Conservation (phyloP, 2,888 invertebrate species). For the Clistopyga incitator region DNA sequence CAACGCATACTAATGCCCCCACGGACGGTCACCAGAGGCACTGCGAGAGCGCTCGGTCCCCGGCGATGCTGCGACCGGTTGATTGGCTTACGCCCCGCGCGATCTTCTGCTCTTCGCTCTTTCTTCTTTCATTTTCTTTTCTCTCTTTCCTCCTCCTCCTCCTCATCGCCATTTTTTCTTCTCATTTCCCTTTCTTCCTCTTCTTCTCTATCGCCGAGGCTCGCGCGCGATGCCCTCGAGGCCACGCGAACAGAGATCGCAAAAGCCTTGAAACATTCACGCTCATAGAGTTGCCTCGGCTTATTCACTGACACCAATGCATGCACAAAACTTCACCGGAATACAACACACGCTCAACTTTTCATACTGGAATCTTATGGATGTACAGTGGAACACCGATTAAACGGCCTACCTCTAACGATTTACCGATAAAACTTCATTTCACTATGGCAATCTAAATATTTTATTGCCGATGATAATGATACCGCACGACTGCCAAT, state of each 20-base stretch:
- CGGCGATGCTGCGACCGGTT: conserved; percentile 67
- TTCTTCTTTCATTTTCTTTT: conserved; percentile 45
- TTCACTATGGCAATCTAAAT: too few species aligned
- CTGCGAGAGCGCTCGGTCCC: conserved; percentile 42
- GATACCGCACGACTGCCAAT: too few species aligned
- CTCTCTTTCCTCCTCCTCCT: conserved; percentile 22
- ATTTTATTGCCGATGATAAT: too few species aligned
- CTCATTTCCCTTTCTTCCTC: conserved; percentile 34
- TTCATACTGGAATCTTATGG: neutral
- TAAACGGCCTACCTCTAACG: too few species aligned
- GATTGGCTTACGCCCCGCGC: conserved; percentile 68
- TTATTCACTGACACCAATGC: conserved; percentile 40
- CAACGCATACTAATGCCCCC: conserved; percentile 68
- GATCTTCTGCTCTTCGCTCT: conserved; percentile 53
- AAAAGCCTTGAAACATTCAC: conserved; percentile 58
- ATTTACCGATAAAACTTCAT: too few species aligned
- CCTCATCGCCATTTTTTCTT: conserved; percentile 36
- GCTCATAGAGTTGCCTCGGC: conserved; percentile 44
- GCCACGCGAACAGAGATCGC: conserved; percentile 57
- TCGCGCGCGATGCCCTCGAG: conserved; percentile 55
- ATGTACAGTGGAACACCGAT: neutral
- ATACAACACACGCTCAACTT: neutral
- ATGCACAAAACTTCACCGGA: neutral
- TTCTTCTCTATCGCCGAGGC: conserved; percentile 39
- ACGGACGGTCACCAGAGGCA: conserved; percentile 60